Conservation (phyloP, 2,797 vertebrate species). For the Babyrousa celebensis region DNA sequence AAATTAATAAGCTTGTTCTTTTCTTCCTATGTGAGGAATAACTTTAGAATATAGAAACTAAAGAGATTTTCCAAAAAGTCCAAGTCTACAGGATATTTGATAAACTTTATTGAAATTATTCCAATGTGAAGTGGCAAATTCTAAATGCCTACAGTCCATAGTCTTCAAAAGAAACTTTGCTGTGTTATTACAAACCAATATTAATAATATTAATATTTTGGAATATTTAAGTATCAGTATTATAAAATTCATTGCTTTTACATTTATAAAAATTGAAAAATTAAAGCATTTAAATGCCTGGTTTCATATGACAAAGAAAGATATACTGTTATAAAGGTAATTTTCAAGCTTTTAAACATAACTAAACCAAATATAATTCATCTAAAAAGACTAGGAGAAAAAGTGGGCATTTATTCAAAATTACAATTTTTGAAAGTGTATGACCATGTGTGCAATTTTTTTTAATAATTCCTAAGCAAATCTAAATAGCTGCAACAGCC, state of each 20-base stretch:
- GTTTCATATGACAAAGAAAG: conserved; percentile 33
- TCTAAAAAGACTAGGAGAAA: conserved; percentile 34
- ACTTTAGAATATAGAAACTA: not conserved
- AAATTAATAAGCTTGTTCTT: conserved; percentile 26
- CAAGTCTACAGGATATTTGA: conserved; percentile 60
- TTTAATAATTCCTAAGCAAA: not conserved
- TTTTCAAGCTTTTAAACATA: conserved; percentile 14
- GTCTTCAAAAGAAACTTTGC: conserved; percentile 64
- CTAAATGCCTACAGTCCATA: conserved; percentile 52
- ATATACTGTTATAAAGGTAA: not conserved
- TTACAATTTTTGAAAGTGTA: not conserved
- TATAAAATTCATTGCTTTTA: conserved; percentile 49
- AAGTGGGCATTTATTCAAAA: not conserved
- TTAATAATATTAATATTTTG: not conserved
- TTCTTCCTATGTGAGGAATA: not conserved
- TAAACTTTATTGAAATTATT: conserved; percentile 72
- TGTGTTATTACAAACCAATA: conserved; percentile 26
- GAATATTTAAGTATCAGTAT: conserved; percentile 29
- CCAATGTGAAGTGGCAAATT: conserved; percentile 41
- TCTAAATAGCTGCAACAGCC: not conserved
- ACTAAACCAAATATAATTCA: conserved; percentile 35
- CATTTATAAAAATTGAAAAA: conserved; percentile 20
- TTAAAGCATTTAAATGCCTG: conserved; percentile 14
- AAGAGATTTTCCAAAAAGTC: conserved; percentile 8
- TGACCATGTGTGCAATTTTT: not conserved